Evolutionary conservation across 2,888 invertebrate species (phyloP).

Genomic region (Sisyra nigra): DNA sequence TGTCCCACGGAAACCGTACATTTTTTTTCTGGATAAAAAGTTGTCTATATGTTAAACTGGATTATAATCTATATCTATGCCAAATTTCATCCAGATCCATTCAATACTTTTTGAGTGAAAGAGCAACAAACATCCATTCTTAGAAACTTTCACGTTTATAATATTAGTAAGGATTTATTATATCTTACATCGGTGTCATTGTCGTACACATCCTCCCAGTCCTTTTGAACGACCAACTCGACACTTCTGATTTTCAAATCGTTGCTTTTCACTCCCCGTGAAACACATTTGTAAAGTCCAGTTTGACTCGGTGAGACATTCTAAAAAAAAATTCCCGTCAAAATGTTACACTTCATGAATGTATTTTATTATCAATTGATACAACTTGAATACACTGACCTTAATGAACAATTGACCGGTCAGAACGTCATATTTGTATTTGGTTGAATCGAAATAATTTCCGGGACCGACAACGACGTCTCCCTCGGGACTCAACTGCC

Average conservation of each 20-base stretch:
- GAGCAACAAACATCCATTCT: no score
- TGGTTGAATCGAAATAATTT: conserved; percentile 37
- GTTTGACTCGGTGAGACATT: conserved; percentile 40
- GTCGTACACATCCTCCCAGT: conserved; percentile 21
- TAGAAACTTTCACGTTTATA: no score
- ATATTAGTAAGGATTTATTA: no score
- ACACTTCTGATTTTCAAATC: conserved; percentile 37
- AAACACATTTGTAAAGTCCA: conserved; percentile 45
- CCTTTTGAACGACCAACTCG: conserved; percentile 40
- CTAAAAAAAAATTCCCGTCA: conserved; percentile 20
- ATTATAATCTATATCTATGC: no score
- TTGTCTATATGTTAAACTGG: no score
- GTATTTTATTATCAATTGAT: no score
- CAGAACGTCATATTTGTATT: conserved; percentile 51
- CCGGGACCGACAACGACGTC: conserved; percentile 43
- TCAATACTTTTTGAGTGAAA: no score
- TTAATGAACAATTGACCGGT: conserved; percentile 45
- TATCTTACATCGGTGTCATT: conserved; percentile 13
- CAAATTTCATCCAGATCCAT: no score
- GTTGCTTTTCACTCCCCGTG: conserved; percentile 34
- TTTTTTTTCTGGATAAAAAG: no score
- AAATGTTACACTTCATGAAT: no score
- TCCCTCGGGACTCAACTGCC: conserved; percentile 36
- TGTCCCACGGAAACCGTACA: no score
- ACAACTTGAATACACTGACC: no score